These are phyloP conservation scores for Microtus richardsoni DNA, from an alignment of 2,113 vertebrate genomes.

Conservation along the genomic window DNA sequence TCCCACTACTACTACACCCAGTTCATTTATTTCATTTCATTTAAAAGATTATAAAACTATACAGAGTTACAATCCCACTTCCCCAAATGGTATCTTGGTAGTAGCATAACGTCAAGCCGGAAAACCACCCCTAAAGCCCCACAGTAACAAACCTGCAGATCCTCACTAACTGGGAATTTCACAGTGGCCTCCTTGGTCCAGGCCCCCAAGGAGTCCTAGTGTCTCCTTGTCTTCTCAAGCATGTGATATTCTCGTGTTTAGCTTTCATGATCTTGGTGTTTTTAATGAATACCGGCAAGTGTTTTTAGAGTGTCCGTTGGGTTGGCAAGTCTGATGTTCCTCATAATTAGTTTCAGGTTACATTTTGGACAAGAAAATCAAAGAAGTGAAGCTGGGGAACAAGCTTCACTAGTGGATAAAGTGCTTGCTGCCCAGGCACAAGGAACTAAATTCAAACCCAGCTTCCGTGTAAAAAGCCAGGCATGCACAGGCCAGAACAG, in stretches of 20 bases:
- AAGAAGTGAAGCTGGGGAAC: background rate
- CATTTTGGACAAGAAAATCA: background rate
- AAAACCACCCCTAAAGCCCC: background rate
- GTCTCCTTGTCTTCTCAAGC: background rate
- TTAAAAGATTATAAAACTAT: background rate
- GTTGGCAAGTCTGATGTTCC: background rate
- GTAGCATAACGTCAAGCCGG: background rate
- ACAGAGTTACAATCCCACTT: background rate
- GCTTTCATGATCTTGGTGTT: background rate
- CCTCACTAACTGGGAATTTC: fast-evolving
- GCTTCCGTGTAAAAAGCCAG: background rate
- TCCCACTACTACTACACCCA: too few species aligned
- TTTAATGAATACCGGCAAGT: background rate
- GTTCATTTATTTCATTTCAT: background rate
- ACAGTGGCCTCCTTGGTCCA: background rate
- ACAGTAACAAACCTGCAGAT: background rate
- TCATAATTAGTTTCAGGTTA: background rate
- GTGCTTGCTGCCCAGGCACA: background rate
- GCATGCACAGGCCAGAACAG: background rate
- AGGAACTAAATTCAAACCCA: background rate
- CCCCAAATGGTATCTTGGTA: background rate
- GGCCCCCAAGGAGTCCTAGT: background rate
- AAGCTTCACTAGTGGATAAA: background rate
- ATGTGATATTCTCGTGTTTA: background rate
- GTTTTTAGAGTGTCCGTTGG: background rate